Base-by-base conservation (phyloP, 2,888 invertebrate genomes). In the Pseudococcus viburni region DNA sequence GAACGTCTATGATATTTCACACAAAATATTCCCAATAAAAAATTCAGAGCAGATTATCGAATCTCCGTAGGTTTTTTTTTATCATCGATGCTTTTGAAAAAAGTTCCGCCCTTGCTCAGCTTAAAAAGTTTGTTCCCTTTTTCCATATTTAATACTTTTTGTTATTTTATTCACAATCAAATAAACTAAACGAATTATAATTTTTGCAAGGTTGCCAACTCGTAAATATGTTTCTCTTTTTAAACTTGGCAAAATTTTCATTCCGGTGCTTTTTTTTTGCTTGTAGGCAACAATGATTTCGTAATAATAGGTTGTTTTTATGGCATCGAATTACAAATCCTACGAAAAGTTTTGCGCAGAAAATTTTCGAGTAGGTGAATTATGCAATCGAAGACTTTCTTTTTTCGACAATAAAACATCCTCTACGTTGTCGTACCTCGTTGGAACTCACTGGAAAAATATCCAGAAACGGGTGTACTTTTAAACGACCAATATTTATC, bases 151-250 rank as follows among this genome's bases (percentile, higher is more conserved):
- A 59, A 59, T 19, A 59, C 59, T 59, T 59, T 59, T 59, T 59
- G 59, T 59, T 59, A 59, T 59, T 59, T 59, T 59, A 59, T 59
- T 59, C 19, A 59, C 59, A 59, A 59, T 19, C n/a, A 19, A 59
- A 59, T 59, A 59, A 59, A 59, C 59, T n/a, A 59, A 59, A 59
- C 59, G 9, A 59, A n/a, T 59, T 19, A 33, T 33, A 59, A 59
- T 59, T 59, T 59, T 59, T 59, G 59, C 59, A 19, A 59, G 59
- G 59, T 59, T 59, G n/a, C 59, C 59, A 59, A 59, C 59, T 59
- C 59, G 59, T 59, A 59, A 59, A 59, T 59, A 59, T 19, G n/a
- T 19, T 19, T 59, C 59, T 19, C 59, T 59, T 59, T 59, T 7
- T 33, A 59, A 59, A 59, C 59, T 59, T 59, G 59, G 59, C 59